Evolutionary conservation across 2,797 vertebrate genomes (phyloP), one percentile per base, ranked within the genome.

Genomic region (Pseudochromis fuscus): DNA sequence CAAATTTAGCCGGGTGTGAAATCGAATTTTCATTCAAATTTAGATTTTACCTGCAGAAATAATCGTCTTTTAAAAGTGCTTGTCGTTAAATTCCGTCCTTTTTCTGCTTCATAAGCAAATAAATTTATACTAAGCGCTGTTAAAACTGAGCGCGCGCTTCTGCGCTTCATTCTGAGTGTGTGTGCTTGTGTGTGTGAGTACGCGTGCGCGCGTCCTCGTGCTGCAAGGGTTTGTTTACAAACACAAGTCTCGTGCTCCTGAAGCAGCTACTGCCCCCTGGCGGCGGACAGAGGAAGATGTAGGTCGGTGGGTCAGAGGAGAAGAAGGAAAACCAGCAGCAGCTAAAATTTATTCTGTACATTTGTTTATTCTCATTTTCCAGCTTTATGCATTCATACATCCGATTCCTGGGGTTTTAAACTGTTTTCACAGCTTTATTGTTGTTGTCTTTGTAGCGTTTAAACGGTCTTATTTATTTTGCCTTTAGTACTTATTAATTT

Each of bases 161-260:
- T 16, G 10, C 27, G 15, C 12, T 3, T 25, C 3, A 1, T 25
- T 19, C 28, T 15, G 28, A 7, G 35, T 30, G 27, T 18, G 37
- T 18, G 59, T 9, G 31, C 6, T 21, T 1, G 59, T 1, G 27
- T 1, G 38, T 24, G 30, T 12, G 48, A n/a, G 45, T 4, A 7
- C 4, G 69, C 3, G 61, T 9, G 59, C 10, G 33, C 44, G 65
- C 35, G 2, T 38, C 58, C 57, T 72, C 75, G 70, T 52, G 76
- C 79, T 57, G 75, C 86, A 81, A 81, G 82, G 90, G 90, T 93
- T 91, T 94, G 93, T 94, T 94, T 94, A 93, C 90, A 92, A 95
- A 94, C 93, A 94, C 18, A 56, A 58, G 68, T 72, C 80, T 84
- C 73, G 88, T 73, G 88, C 77, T 61, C 68, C 23, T 8, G 19